Evolutionary conservation across 2,888 invertebrate species (phyloP), one percentile per base, ranked within the genome.

Genomic region (Alitta virens): DNA sequence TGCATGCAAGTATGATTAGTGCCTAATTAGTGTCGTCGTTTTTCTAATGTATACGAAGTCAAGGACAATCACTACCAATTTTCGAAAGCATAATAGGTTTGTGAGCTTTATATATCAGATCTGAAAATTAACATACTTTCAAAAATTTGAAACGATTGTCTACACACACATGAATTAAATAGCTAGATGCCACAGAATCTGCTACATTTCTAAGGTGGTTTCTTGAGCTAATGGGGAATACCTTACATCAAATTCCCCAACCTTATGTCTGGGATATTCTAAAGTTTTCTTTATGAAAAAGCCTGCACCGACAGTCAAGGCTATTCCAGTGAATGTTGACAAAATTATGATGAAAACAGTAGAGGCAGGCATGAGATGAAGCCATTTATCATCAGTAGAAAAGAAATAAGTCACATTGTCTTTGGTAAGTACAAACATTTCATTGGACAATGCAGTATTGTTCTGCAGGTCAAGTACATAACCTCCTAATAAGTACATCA

Each of bases 251-350:
- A 54, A 60, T 25, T 60, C 60, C 7, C 54, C 33, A 2, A 43
- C 43, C 12, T 25, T 54, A 25, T 60, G 54, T 14, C 43, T 53
- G 18, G 60, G 60, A n/a, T 51, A 53, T 21, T 60, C 60, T 1
- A 60, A 42, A 52, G 53, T 54, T 25, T 60, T 60, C 23, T 60
- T 60, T 5, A 60, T 26, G 27, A 42, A 60, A 33, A 60, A 54
- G 1, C 42, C 60, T 12, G 40, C 60, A 25, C 53, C 53, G 53
- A 53, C 43, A 24, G 54, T 27, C 16, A 60, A 27, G 25, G 52
- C 60, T 18, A 60, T 42, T 7, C 60, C 60, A 2, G 53, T 53
- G 33, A 60, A 43, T 24, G 40, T 54, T 18, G 43, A 52, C 16
- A 60, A 16, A 25, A 38, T 27, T 12, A 43, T 43, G n/a, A 60